Conservation (phyloP, 1,140 invertebrate species). For the Arctopsyche grandis region DNA sequence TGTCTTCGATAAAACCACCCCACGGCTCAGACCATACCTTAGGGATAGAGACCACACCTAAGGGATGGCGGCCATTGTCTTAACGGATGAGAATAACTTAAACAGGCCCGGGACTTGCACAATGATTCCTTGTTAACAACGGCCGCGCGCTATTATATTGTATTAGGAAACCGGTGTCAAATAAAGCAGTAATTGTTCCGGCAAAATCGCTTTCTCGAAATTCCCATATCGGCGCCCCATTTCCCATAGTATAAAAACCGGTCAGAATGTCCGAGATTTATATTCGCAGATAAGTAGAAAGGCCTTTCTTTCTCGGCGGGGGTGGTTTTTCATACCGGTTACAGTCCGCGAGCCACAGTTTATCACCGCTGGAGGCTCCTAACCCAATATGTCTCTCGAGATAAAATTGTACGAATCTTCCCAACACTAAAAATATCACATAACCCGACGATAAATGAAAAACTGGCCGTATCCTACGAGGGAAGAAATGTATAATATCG, state of each 20-base stretch:
- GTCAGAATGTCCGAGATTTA: slow-evolving; percentile 44
- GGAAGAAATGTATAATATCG: too few species aligned
- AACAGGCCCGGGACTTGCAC: not conserved
- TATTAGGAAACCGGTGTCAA: too few species aligned
- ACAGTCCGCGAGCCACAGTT: slow-evolving; percentile 41
- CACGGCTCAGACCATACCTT: not conserved
- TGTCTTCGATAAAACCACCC: not conserved
- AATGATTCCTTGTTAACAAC: slow-evolving; percentile 12
- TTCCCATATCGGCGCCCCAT: not conserved
- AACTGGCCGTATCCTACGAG: not conserved
- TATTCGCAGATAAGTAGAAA: slow-evolving; percentile 46
- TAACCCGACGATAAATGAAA: slow-evolving; percentile 25
- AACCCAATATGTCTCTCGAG: slow-evolving; percentile 45
- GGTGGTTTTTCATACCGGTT: slow-evolving; percentile 29
- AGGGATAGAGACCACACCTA: not conserved
- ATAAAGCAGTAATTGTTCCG: not conserved
- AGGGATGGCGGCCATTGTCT: not conserved
- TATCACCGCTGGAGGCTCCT: slow-evolving; percentile 45
- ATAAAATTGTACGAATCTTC: slow-evolving; percentile 42
- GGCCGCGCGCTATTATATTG: not conserved
- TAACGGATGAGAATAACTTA: slow-evolving; percentile 10
- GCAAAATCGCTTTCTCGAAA: not conserved
- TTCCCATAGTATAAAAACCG: not conserved
- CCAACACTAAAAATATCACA: slow-evolving; percentile 12
- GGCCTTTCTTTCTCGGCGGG: slow-evolving; percentile 36